phyloP scores from a whole-genome alignment of 2,797 vertebrate genomes.

The Pseudochirops cupreus region DNA sequence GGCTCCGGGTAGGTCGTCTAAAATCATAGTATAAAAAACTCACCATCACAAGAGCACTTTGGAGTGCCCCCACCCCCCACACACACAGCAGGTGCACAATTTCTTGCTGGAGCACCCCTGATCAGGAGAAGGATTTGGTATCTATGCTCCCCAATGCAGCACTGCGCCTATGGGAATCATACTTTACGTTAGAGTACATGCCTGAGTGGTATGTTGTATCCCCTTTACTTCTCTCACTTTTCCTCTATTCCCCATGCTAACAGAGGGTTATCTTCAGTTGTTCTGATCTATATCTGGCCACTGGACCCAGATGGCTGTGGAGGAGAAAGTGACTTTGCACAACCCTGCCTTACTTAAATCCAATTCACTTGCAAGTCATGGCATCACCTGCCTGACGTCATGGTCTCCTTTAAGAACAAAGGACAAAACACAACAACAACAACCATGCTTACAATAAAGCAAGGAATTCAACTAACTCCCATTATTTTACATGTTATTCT shows the following conservation, averaged over 20 bases:
- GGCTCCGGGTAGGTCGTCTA: fast-evolving
- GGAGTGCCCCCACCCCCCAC: no score
- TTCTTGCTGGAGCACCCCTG: no score
- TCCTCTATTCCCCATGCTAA: not conserved
- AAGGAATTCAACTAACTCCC: not conserved
- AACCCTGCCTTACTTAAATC: no score
- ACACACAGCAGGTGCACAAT: not conserved
- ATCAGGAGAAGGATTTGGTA: not conserved
- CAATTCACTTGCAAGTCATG: no score
- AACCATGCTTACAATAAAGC: not conserved
- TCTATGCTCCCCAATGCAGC: not conserved
- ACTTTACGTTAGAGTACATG: not conserved
- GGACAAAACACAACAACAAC: no score
- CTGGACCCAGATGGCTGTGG: no score
- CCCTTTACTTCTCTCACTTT: not conserved
- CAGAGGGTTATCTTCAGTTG: not conserved
- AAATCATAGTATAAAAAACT: not conserved
- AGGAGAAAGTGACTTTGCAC: no score
- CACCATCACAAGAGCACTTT: not conserved
- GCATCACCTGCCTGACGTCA: no score
- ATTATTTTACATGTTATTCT: not conserved
- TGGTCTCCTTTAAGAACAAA: no score
- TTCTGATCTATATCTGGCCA: no score
- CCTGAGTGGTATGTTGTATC: not conserved
- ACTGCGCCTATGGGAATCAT: not conserved